Evolutionary conservation across 2,797 vertebrate genomes (phyloP).

Genomic region (Siniperca undulata): DNA sequence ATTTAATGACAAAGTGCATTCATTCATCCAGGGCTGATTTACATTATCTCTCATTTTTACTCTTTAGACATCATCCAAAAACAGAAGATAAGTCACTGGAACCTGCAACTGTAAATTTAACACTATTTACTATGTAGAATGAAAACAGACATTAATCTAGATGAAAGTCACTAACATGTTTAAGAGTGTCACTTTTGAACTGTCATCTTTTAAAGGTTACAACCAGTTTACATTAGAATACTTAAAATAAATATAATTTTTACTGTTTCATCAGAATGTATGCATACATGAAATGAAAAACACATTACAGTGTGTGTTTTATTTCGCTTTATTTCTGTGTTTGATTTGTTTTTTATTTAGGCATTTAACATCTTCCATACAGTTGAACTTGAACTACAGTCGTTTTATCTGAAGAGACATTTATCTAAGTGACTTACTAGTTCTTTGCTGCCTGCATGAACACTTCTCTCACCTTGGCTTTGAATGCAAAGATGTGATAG

Average conservation of each 20-base stretch:
- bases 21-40: neutral
- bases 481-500: neutral
- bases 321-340: neutral
- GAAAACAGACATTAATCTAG: neutral
- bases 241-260: neutral
- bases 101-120: constrained; percentile 1
- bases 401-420: neutral
- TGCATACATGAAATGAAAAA: neutral
- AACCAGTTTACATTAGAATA: neutral
- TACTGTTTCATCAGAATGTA: neutral
- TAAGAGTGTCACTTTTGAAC: neutral
- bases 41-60: neutral
- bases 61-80: neutral
- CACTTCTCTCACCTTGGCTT: neutral
- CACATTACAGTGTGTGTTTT: neutral
- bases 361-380: neutral
- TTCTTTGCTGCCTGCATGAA: neutral
- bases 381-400: neutral
- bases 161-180: neutral
- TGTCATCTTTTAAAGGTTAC: neutral
- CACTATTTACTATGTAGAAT: neutral
- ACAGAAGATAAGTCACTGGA: neutral
- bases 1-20: neutral
- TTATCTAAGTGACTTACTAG: neutral
- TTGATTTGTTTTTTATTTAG: neutral